Percentiles rank a stretch among this genome's conserved stretches.
Evolutionary conservation across 2,113 vertebrate genomes (phyloP).

Genomic region (Istiophorus platypterus): DNA sequence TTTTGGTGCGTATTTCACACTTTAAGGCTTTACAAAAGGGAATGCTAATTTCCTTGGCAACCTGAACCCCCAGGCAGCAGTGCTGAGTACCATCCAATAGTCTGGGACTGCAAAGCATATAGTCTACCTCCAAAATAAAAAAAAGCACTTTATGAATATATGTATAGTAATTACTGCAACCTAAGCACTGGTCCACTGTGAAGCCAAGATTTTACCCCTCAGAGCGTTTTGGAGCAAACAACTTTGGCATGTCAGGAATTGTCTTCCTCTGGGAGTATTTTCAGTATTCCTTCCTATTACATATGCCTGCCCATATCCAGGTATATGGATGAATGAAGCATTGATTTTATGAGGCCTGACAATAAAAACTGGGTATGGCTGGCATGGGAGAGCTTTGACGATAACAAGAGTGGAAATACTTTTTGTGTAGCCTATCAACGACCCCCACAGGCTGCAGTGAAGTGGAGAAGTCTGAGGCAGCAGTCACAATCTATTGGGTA

Average conservation of each 20-base stretch:
- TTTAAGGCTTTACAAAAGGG: conserved; percentile 28
- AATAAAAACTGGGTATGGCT: conserved; percentile 40
- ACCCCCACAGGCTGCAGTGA: conserved; percentile 35
- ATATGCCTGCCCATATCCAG: conserved; percentile 34
- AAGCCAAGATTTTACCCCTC: conserved; percentile 64
- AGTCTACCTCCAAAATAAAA: conserved; percentile 43
- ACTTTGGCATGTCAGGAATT: conserved; percentile 66
- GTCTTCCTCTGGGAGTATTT: conserved; percentile 18
- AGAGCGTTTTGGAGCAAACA: conserved; percentile 58
- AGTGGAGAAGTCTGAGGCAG: conserved; percentile 13
- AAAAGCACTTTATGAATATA: conserved; percentile 65
- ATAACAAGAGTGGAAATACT: conserved; percentile 57
- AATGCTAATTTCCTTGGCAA: conserved; percentile 61
- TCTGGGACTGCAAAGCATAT: conserved; percentile 36
- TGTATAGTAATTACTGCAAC: conserved; percentile 63
- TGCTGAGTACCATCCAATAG: conserved; percentile 37
- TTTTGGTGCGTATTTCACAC: conserved; percentile 31
- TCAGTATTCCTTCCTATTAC: conserved; percentile 21
- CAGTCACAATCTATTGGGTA: conserved; percentile 21
- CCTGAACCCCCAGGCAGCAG: conserved; percentile 34
- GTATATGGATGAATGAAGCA: conserved; percentile 21
- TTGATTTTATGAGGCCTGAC: conserved; percentile 74
- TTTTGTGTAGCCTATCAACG: conserved; percentile 43
- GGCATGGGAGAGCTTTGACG: conserved; percentile 31
- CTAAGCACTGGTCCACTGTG: conserved; percentile 25